Percentiles rank a stretch among this genome's conserved stretches.
Evolutionary conservation across 2,888 invertebrate species (phyloP).

Genomic region (Spisula subtruncata): DNA sequence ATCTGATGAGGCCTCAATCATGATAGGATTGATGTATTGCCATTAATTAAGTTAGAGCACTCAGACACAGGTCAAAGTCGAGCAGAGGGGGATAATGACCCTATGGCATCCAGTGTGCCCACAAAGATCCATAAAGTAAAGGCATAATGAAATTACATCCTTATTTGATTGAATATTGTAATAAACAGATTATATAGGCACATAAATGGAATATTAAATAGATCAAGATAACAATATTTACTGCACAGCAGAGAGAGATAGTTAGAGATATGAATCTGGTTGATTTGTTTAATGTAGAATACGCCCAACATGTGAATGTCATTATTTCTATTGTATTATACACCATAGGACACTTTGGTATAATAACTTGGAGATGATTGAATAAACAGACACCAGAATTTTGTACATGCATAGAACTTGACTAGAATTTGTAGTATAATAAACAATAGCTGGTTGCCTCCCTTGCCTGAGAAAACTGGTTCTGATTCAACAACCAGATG

Average conservation of each 20-base stretch:
- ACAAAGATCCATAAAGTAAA: not conserved
- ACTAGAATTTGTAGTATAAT: not conserved
- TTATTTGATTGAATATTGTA: not conserved
- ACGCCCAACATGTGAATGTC: not conserved
- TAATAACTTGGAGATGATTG: not conserved
- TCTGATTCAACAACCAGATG: no score
- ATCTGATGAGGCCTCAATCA: no score
- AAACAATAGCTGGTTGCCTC: no score
- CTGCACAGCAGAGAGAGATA: conserved; percentile 4
- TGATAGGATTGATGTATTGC: no score
- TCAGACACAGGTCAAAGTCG: no score
- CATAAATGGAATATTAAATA: conserved; percentile 16
- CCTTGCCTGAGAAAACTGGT: no score
- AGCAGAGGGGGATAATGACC: not conserved
- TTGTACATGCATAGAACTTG: not conserved
- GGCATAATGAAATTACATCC: not conserved
- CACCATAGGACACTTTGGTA: not conserved
- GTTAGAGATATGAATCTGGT: not conserved
- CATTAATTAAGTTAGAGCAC: no score
- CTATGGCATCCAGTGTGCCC: not conserved
- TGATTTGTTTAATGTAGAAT: not conserved
- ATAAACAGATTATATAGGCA: conserved; percentile 6
- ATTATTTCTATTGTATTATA: not conserved
- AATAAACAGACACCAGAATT: not conserved
- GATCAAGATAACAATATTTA: not conserved